These are phyloP conservation scores for Lycaena phlaeas DNA, from an alignment of 2,888 invertebrate species.

Conservation along the genomic window DNA sequence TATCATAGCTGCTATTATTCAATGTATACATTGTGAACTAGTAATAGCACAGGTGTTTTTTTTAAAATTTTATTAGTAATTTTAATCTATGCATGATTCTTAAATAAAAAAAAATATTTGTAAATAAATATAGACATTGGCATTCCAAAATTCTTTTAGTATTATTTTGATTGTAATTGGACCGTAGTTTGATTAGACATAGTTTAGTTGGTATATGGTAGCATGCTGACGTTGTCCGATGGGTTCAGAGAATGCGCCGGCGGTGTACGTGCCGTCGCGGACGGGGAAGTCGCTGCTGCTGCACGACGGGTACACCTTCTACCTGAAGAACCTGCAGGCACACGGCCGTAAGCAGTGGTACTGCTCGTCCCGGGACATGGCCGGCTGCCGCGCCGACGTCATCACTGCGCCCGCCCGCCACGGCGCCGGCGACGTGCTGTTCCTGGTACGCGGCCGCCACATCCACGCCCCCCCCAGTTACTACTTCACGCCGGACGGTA, in stretches of 20 bases:
- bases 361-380: constrained; percentile 65
- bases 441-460: constrained; percentile 57
- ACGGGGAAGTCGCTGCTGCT: constrained; percentile 62
- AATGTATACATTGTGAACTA: too few species aligned
- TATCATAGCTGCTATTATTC: too few species aligned
- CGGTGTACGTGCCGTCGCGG: constrained; percentile 66
- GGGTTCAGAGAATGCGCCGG: constrained; percentile 52
- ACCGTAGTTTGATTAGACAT: constrained; percentile 13
- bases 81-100: too few species aligned
- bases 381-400: constrained; percentile 62
- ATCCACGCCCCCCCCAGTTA: constrained; percentile 63
- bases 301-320: constrained; percentile 64
- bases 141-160: not conserved
- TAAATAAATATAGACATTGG: not conserved
- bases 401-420: constrained; percentile 51
- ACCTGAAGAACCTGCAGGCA: constrained; percentile 63
- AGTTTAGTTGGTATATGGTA: constrained; percentile 16
- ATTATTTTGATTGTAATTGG: too few species aligned
- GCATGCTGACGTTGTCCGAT: constrained; percentile 29
- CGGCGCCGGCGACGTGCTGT: constrained; percentile 53
- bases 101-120: not conserved
- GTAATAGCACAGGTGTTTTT: too few species aligned
- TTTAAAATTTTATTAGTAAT: too few species aligned
- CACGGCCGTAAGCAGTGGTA: constrained; percentile 67
- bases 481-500: constrained; percentile 62